Evolutionary conservation across 2,113 vertebrate genomes (phyloP).

Genomic region (Oreochromis niloticus): DNA sequence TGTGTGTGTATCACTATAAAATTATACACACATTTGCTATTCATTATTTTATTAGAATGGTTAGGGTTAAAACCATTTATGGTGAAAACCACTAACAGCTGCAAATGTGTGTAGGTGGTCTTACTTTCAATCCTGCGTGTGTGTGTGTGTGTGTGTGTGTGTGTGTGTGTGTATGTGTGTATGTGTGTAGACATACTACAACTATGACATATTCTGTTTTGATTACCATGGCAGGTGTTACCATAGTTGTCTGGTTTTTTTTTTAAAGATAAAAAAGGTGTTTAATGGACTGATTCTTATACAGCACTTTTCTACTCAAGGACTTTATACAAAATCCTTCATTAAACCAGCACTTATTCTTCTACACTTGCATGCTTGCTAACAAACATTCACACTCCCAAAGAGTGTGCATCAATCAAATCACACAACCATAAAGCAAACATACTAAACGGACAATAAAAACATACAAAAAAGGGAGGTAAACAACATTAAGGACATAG

Average conservation of each 20-base stretch:
- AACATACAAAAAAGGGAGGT: not conserved
- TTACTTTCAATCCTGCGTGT: not conserved
- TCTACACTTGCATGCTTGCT: not conserved
- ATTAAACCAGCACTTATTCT: not conserved
- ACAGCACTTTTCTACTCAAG: not conserved
- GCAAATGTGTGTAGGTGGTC: not conserved
- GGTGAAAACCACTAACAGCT: not conserved
- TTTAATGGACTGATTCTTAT: not conserved
- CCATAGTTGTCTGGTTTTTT: not conserved
- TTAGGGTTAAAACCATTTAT: not conserved
- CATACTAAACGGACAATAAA: not conserved
- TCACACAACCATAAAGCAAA: not conserved
- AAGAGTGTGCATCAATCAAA: not conserved
- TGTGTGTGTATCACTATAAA: not conserved
- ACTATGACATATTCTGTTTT: not conserved
- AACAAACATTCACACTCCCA: not conserved
- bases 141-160: no score
- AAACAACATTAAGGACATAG: not conserved
- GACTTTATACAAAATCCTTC: not conserved
- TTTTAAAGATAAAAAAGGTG: not conserved
- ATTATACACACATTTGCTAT: not conserved
- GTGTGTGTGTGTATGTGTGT: not conserved
- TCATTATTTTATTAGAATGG: not conserved
- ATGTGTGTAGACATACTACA: not conserved
- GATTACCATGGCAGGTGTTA: not conserved